Conservation (phyloP, 2,888 invertebrate species). For the Lacanobia oleracea region DNA sequence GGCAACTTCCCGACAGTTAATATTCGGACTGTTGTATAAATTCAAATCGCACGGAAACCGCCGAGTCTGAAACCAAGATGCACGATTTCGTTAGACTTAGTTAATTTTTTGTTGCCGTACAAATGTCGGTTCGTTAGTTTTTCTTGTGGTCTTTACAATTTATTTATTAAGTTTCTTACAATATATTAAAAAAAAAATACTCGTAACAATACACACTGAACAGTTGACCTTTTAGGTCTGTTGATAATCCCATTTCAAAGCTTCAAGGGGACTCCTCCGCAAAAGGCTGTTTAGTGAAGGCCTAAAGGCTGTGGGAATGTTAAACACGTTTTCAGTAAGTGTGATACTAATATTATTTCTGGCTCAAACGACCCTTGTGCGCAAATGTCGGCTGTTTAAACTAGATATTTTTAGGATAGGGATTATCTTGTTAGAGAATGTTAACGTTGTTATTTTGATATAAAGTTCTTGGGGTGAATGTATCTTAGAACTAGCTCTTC, state of each 20-base stretch:
- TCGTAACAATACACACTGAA: slow-evolving; percentile 9
- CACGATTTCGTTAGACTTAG: too few relatives aligned
- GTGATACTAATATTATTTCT: slow-evolving; percentile 45
- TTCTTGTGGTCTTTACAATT: too few relatives aligned
- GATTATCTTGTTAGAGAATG: slow-evolving; percentile 4
- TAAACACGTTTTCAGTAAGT: slow-evolving; percentile 23
- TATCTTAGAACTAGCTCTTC: background rate
- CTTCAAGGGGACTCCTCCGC: background rate
- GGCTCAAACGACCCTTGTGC: slow-evolving; percentile 12
- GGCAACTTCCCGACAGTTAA: too few relatives aligned
- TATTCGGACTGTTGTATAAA: too few relatives aligned
- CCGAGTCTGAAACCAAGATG: too few relatives aligned
- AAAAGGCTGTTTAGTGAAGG: slow-evolving; percentile 15
- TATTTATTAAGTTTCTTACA: too few relatives aligned
- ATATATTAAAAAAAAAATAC: too few relatives aligned
- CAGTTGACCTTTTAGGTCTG: slow-evolving; percentile 13
- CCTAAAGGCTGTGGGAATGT: background rate
- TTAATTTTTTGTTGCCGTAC: too few relatives aligned
- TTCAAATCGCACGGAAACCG: too few relatives aligned
- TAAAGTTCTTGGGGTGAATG: background rate
- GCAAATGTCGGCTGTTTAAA: slow-evolving; percentile 8
- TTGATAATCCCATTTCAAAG: slow-evolving; percentile 17
- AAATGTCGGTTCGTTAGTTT: too few relatives aligned
- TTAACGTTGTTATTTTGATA: slow-evolving; percentile 1
- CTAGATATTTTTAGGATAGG: slow-evolving; percentile 23